Percentiles rank a stretch among this genome's conserved stretches.
These are phyloP conservation scores for Cnemophilus loriae DNA, from an alignment of 2,113 vertebrate genomes.

Conservation along the genomic window DNA sequence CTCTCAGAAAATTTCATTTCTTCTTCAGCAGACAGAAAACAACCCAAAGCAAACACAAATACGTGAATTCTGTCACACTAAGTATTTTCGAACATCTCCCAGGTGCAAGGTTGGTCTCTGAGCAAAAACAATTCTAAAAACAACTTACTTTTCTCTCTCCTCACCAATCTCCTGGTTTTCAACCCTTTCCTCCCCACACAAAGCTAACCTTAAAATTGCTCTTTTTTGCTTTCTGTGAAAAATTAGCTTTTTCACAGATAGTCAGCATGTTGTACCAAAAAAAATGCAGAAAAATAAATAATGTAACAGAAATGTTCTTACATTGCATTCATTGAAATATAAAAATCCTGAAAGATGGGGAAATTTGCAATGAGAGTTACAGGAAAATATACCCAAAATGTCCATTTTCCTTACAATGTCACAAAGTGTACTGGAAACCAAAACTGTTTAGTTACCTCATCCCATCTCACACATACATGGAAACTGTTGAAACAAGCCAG, in stretches of 20 bases:
- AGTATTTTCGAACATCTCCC: neutral
- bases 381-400: slow-evolving; percentile 19
- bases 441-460: slow-evolving; percentile 35
- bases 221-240: neutral
- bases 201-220: neutral
- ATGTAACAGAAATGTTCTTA: neutral
- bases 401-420: slow-evolving; percentile 10
- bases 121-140: neutral
- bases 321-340: neutral
- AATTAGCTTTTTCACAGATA: neutral
- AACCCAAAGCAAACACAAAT: neutral
- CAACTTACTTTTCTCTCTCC: neutral
- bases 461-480: neutral
- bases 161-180: neutral
- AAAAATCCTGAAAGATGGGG: neutral
- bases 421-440: slow-evolving; percentile 6
- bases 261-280: neutral
- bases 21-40: neutral
- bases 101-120: neutral
- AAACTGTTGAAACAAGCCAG: slow-evolving; percentile 13
- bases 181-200: neutral
- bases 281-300: neutral
- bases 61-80: neutral
- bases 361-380: neutral
- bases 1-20: neutral